phyloP scores from a whole-genome alignment of 2,888 invertebrate species.

The Tenthredo distinguenda region DNA sequence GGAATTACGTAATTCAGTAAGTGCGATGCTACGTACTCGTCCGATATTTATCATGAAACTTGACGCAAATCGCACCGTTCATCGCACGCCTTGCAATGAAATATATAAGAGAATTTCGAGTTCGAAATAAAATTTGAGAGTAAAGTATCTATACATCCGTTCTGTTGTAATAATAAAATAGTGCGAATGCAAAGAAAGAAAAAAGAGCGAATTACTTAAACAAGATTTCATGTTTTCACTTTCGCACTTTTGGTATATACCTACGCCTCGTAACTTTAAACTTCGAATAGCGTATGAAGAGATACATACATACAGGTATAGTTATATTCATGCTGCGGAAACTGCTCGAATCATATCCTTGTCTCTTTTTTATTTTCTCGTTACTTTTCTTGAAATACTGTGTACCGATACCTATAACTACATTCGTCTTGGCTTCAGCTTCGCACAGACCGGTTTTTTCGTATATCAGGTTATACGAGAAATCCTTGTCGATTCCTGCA shows the following conservation, averaged over 20 bases:
- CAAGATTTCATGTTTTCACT: slow-evolving; percentile 28
- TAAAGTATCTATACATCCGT: background rate
- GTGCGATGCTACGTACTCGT: background rate
- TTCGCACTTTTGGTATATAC: background rate
- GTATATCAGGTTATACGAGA: slow-evolving; percentile 37
- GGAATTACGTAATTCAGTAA: background rate
- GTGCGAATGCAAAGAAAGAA: background rate
- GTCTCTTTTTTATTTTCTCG: background rate
- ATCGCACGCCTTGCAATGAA: background rate
- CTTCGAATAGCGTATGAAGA: background rate
- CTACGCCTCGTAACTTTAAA: slow-evolving; percentile 15
- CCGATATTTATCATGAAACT: background rate
- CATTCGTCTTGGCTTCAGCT: background rate
- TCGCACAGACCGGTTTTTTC: slow-evolving; percentile 28
- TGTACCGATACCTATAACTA: background rate
- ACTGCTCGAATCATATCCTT: background rate
- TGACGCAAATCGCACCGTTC: background rate
- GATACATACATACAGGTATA: background rate
- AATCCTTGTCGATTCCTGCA: slow-evolving; percentile 5
- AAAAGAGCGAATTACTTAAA: background rate
- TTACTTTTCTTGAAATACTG: background rate
- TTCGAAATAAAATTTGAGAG: background rate
- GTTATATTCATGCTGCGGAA: background rate
- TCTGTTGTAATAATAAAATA: background rate
- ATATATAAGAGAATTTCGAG: background rate